Conservation (phyloP, 2,888 invertebrate species). For the Ichneumoninae sp. region DNA sequence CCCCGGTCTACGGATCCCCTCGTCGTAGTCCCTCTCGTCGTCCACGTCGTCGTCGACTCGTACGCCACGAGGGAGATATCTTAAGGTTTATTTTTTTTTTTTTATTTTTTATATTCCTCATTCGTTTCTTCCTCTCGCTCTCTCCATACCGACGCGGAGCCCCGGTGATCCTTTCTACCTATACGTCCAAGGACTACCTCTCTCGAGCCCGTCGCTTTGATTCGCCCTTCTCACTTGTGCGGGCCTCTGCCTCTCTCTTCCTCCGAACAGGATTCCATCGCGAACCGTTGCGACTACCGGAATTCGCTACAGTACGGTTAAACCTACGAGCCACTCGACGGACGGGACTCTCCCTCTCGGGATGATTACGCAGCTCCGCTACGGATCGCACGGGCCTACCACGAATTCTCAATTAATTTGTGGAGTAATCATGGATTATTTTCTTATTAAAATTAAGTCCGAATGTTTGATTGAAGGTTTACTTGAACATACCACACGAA, state of each 20-base stretch:
- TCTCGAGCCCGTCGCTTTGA: constrained; percentile 50
- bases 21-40: constrained; percentile 17
- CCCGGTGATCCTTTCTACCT: constrained; percentile 65
- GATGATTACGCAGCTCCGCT: constrained; percentile 33
- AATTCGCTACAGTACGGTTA: constrained; percentile 48
- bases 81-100: not conserved
- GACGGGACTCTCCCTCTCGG: constrained; percentile 43
- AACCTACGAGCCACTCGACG: not conserved
- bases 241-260: constrained; percentile 12
- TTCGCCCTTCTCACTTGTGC: constrained; percentile 45
- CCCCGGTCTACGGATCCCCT: constrained; percentile 31
- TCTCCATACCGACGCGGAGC: constrained; percentile 36
- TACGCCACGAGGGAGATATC: constrained; percentile 47
- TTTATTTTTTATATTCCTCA: constrained; percentile 14
- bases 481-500: not conserved
- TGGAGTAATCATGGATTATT: not conserved
- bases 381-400: not conserved
- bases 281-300: constrained; percentile 51
- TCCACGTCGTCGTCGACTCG: constrained; percentile 38
- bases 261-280: constrained; percentile 62
- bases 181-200: constrained; percentile 56
- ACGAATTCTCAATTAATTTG: constrained; percentile 10
- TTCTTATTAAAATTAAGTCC: not conserved
- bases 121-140: constrained; percentile 36
- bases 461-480: not conserved